Conservation (phyloP, 2,113 vertebrate species). For the Neolamprologus devosi region DNA sequence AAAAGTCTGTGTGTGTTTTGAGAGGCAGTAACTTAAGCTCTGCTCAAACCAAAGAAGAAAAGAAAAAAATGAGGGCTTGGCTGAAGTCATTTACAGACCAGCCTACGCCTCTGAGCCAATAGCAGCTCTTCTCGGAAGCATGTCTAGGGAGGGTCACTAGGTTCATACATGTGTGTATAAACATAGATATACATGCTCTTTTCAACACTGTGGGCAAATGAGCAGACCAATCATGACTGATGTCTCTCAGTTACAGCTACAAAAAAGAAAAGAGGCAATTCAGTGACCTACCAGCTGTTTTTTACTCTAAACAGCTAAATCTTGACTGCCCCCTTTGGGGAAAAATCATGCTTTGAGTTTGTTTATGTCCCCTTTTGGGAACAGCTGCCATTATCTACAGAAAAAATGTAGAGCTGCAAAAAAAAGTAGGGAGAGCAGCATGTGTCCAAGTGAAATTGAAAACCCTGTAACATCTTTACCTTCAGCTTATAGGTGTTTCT, state of each 20-base stretch:
- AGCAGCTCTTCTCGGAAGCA: neutral
- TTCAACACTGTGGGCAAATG: neutral
- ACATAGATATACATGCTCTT: neutral
- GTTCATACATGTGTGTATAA: neutral
- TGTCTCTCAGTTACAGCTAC: neutral
- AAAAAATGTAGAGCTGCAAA: neutral
- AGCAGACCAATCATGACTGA: neutral
- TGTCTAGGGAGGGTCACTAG: neutral
- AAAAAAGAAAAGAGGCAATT: neutral
- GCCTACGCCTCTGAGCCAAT: neutral
- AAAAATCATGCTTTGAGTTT: neutral
- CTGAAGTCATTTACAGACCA: neutral
- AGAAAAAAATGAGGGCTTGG: neutral
- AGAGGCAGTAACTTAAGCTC: neutral
- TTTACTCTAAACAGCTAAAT: neutral
- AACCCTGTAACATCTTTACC: conserved; percentile 28
- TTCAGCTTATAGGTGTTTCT: conserved; percentile 29
- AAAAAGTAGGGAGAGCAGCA: neutral
- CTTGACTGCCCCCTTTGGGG: neutral
- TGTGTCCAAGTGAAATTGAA: neutral
- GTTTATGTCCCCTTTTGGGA: neutral
- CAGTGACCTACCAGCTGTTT: neutral
- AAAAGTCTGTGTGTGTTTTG: neutral
- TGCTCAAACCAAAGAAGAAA: neutral
- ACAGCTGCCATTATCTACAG: neutral